A percentile compares a stretch with the other conserved stretches of the same genome.
Conservation (phyloP, 2,113 vertebrate species). For the Jaculus jaculus region DNA sequence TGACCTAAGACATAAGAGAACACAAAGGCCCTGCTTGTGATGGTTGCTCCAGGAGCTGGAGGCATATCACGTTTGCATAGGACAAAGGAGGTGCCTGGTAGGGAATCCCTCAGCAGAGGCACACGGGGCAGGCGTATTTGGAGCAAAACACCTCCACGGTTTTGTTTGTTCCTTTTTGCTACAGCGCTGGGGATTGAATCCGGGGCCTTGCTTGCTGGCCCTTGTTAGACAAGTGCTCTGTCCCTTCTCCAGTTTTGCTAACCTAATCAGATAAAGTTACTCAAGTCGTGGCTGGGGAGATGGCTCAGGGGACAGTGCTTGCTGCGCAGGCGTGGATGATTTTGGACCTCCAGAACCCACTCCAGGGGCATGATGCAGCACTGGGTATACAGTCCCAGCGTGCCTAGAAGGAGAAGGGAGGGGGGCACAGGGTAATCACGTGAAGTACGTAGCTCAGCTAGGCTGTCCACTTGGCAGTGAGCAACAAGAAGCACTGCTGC, state of each 20-base stretch:
- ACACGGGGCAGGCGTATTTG: neutral
- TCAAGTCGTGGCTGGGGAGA: neutral
- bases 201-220: neutral
- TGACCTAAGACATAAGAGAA: neutral
- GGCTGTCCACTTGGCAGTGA: too few species aligned
- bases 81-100: too few species aligned
- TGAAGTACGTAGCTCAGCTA: too few species aligned
- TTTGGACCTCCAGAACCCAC: too few species aligned
- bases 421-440: too few species aligned
- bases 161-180: neutral
- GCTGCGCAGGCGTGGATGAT: too few species aligned
- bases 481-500: too few species aligned
- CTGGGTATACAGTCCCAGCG: too few species aligned
- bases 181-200: neutral
- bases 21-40: rapidly evolving
- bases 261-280: neutral
- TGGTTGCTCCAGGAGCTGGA: neutral
- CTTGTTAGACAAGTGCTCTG: neutral
- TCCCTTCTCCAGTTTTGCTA: neutral
- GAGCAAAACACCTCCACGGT: neutral
- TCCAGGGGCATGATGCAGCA: too few species aligned
- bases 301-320: too few species aligned
- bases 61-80: too few species aligned
- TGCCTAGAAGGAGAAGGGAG: too few species aligned
- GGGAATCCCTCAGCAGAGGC: neutral